Percentiles rank a stretch among this genome's conserved stretches.
Evolutionary conservation across 2,797 vertebrate genomes (phyloP).

Genomic region (Chelmon rostratus): DNA sequence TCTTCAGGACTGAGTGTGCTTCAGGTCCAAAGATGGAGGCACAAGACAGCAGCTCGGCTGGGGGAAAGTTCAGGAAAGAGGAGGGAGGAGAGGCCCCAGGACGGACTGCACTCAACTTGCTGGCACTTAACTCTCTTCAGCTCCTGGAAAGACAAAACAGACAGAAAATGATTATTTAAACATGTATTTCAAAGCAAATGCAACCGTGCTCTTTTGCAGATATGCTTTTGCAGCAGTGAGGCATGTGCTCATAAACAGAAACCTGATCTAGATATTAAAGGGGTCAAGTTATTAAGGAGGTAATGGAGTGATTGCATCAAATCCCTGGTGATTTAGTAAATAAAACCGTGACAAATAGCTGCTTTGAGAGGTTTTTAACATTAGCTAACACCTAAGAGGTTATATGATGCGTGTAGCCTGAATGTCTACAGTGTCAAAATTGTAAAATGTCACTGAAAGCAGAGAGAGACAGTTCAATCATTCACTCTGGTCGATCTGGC

Average conservation of each 20-base stretch:
- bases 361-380: not conserved
- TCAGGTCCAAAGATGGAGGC: slow-evolving; percentile 39
- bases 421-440: slow-evolving; percentile 8
- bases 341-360: not conserved
- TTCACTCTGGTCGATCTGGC: slow-evolving; percentile 12
- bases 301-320: not conserved
- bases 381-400: not conserved
- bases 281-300: not conserved
- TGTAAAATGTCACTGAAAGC: slow-evolving; percentile 35
- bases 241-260: not conserved
- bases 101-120: slow-evolving; percentile 47
- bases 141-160: slow-evolving; percentile 48
- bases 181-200: not conserved
- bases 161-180: slow-evolving; percentile 3
- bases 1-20: slow-evolving; percentile 43
- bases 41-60: slow-evolving; percentile 23
- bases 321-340: not conserved
- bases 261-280: not conserved
- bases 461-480: slow-evolving; percentile 27
- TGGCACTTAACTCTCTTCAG: slow-evolving; percentile 71
- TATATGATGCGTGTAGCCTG: not conserved
- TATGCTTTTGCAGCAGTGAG: not conserved
- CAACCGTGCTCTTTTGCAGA: no score
- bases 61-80: slow-evolving; percentile 49
- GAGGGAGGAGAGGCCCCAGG: slow-evolving; percentile 62